Evolutionary conservation across 1,140 invertebrate species (phyloP), one percentile per base, ranked within the genome.

Genomic region (Euborellia annulipes): DNA sequence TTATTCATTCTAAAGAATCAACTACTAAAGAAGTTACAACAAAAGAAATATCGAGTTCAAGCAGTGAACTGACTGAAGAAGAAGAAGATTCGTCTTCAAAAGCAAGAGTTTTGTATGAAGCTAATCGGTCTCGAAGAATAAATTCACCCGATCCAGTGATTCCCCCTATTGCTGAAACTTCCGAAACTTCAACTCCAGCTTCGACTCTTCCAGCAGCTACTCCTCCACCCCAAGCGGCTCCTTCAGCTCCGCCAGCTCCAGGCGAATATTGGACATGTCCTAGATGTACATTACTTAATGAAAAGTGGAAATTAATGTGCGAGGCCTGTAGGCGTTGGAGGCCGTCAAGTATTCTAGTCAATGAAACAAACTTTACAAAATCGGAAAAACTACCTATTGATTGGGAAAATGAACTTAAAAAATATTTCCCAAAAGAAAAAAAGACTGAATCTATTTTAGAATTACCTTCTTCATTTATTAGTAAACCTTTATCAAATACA

Each of bases 261-360:
- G 23, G 23, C 4, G 23, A 27, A 27, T 27, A 60, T 27, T 74
- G 72, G 72, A 54, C 58, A 4, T 74, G 72, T 55, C 60, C 66
- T 3, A 61, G 66, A 43, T 74, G 72, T 50, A 68, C 68, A 11
- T 46, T 72, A 18, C 65, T 68, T 53, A 74, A 74, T 52, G 62
- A 65, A 3, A 58, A 63, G 40, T 73, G 71, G 71, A 63, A 67
- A 47, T 61, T 71, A 17, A 67, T 69, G 19, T 74, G 72, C 52
- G 67, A 69, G 43, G 69, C 67, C 4, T 74, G 72, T 50, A 65
- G 65, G 19, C 59, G 45, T 19, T 49, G 55, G 38, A 44, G 54
- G 30, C 61, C 39, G 56, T 58, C 41, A 58, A 64, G 55, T 58
- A 59, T 9, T 63, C 58, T 40, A 51, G 58, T 48, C 3, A 46